A percentile compares a stretch with the other conserved stretches of the same genome.
phyloP scores from a whole-genome alignment of 2,888 invertebrate genomes.

The Noctua janthe region DNA sequence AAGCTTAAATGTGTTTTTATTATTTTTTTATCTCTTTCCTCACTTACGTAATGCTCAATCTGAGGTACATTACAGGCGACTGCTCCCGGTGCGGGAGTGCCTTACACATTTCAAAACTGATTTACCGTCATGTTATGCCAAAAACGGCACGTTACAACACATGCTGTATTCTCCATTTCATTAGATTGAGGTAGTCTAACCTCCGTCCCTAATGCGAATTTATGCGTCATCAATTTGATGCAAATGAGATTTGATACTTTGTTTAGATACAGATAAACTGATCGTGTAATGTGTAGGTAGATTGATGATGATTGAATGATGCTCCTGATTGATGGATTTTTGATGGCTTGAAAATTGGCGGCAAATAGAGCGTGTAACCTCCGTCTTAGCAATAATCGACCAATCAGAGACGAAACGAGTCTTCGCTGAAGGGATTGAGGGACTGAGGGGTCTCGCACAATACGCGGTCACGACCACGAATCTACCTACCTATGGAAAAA shows the following conservation, averaged over 20 bases:
- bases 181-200: neutral
- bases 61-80: neutral
- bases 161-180: neutral
- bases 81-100: neutral
- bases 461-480: neutral
- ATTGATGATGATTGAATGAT: neutral
- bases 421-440: neutral
- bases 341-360: neutral
- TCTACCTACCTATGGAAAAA: neutral
- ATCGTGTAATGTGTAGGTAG: neutral
- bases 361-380: slow-evolving; percentile 2
- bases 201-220: slow-evolving; percentile 4
- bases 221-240: slow-evolving; percentile 15
- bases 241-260: neutral
- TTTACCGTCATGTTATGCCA: slow-evolving; percentile 9
- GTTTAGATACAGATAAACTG: neutral
- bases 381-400: neutral
- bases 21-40: neutral
- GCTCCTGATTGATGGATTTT: neutral
- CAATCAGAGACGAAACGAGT: neutral
- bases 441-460: neutral
- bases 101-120: slow-evolving; percentile 16
- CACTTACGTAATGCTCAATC: neutral
- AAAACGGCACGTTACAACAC: neutral
- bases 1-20: no score